phyloP scores from a whole-genome alignment of 2,888 invertebrate genomes.

The Lepidocyrtoides sp. region DNA sequence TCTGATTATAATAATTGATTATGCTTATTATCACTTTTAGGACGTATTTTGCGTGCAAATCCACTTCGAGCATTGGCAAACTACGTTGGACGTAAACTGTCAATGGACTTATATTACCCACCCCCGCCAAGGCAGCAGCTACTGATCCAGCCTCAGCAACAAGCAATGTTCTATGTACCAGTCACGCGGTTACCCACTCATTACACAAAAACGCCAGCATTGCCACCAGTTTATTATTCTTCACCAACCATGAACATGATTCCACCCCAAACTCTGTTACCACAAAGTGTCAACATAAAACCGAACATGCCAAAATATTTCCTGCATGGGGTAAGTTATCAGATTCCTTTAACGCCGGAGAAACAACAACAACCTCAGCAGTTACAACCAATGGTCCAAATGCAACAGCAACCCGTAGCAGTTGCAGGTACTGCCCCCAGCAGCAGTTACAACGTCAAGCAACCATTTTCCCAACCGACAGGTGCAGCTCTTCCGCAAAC shows the following conservation, averaged over 20 bases:
- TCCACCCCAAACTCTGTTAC: not conserved
- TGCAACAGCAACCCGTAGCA: not conserved
- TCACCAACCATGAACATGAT: conserved; percentile 19
- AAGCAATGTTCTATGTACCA: not conserved
- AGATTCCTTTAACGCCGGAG: not conserved
- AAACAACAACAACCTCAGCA: not conserved
- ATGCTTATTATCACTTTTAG: no score
- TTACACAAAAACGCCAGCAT: conserved; percentile 3
- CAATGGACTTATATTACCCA: conserved; percentile 46
- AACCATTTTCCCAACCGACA: not conserved
- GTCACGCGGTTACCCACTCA: not conserved
- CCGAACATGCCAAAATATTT: not conserved
- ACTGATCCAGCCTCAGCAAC: not conserved
- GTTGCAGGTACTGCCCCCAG: not conserved
- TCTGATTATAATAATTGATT: no score
- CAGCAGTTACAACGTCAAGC: not conserved
- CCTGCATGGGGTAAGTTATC: conserved; percentile 34
- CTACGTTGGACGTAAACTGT: not conserved
- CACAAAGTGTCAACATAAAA: not conserved
- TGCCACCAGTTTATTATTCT: conserved; percentile 4
- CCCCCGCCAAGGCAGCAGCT: not conserved
- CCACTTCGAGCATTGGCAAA: conserved; percentile 40
- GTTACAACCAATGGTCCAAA: not conserved
- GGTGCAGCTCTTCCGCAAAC: not conserved
- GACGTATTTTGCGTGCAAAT: conserved; percentile 30